Conservation (phyloP, 2,888 invertebrate genomes). For the Melangyna quadrimaculata region DNA sequence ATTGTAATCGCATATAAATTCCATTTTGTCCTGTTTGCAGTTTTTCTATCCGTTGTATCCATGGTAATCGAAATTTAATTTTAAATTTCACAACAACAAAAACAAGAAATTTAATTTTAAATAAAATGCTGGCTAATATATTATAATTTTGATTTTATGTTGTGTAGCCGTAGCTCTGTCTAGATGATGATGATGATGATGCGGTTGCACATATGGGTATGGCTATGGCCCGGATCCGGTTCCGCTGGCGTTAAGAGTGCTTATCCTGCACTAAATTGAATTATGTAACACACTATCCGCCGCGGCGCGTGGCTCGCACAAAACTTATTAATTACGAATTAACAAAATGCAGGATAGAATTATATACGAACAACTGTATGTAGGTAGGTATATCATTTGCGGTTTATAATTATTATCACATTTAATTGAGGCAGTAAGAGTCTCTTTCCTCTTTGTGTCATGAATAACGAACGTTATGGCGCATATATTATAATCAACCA, state of each 20-base stretch:
- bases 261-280: constrained; percentile 67
- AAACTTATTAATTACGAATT: constrained; percentile 59
- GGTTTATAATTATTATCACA: constrained; percentile 60
- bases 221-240: constrained; percentile 25
- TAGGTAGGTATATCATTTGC: constrained; percentile 41
- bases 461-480: constrained; percentile 21
- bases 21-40: constrained; percentile 36
- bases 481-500: constrained; percentile 26
- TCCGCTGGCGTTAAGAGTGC: constrained; percentile 39
- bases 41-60: constrained; percentile 39
- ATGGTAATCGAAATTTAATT: constrained; percentile 51
- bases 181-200: not conserved
- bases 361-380: not conserved
- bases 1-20: constrained; percentile 60
- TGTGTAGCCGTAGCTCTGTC: not conserved
- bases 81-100: constrained; percentile 14
- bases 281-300: constrained; percentile 26
- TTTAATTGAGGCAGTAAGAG: constrained; percentile 50
- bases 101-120: constrained; percentile 14
- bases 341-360: constrained; percentile 37
- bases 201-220: constrained; percentile 46
- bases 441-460: not conserved
- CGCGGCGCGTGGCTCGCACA: constrained; percentile 1
- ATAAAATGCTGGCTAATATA: constrained; percentile 23
- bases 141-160: constrained; percentile 46